Evolutionary conservation across 2,113 vertebrate species (phyloP).

Genomic region (Toxotes jaculatrix): DNA sequence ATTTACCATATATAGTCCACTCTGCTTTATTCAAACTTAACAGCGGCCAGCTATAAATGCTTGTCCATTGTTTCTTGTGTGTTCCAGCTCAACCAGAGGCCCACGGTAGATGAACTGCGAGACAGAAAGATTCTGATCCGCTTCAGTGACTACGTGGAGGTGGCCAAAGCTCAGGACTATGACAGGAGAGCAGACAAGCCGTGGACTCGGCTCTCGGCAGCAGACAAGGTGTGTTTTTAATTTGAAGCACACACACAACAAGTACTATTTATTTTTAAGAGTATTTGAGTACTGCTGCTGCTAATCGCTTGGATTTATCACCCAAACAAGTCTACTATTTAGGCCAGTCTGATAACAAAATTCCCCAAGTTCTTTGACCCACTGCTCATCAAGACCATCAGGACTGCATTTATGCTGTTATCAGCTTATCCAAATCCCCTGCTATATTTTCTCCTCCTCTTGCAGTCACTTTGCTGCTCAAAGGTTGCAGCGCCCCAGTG

Average conservation of each 20-base stretch:
- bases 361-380: neutral
- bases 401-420: constrained; percentile 10
- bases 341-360: constrained; percentile 14
- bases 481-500: neutral
- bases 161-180: constrained; percentile 99
- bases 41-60: neutral
- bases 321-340: constrained; percentile 14
- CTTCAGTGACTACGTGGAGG: constrained; percentile 99
- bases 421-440: constrained; percentile 43
- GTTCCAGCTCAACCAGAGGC: constrained; percentile 95
- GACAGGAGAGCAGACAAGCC: constrained; percentile 98
- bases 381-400: neutral
- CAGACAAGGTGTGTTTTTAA: constrained; percentile 90
- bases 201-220: constrained; percentile 96
- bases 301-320: neutral
- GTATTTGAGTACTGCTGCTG: neutral
- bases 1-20: neutral
- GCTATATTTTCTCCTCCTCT: neutral
- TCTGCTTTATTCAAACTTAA: neutral
- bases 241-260: neutral
- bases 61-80: neutral
- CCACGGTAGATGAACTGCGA: constrained; percentile 96
- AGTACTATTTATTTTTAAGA: neutral
- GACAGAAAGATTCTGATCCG: constrained; percentile 99
- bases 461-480: constrained; percentile 35